Base-by-base conservation (phyloP, 1,140 invertebrate genomes). In the Thalassaphorura encarpata region DNA sequence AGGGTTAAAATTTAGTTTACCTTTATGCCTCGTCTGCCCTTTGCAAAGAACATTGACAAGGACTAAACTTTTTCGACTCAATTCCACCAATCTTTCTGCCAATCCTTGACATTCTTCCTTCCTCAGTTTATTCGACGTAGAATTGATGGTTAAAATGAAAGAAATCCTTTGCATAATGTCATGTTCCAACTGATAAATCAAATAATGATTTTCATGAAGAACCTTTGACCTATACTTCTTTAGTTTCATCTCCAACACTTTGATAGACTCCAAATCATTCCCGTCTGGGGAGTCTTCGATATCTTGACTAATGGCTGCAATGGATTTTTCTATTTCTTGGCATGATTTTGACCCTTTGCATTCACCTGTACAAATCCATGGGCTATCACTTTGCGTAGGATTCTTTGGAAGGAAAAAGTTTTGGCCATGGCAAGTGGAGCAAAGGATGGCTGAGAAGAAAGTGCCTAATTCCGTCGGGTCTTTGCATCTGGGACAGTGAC, bases 391-490 rank as follows among this genome's bases (percentile, higher is more conserved):
- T n/a, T n/a, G n/a, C n/a, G n/a, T n/a, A n/a, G n/a, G n/a, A n/a
- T n/a, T n/a, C n/a, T n/a, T n/a, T n/a, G 77, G 77, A 0, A 50
- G 26, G 53, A 76, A 78, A 5, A 45, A 19, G 2, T 42, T 26
- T 4, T 40, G 36, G 21, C 8, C 6, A n/a, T n/a, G n/a, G 41
- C 82, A 82, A n/a, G n/a, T n/a, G 4, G 72, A 72, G 66, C 85
- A 88, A n/a, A 78, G 64, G 2, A 85, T 70, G 8, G 82, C 79
- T 61, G 83, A 85, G 56, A 86, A 69, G 65, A 82, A 72, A 0
- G 83, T 81, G 0, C 77, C 78, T 49, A 81, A 66, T 69, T 88
- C 84, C 0, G 78, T 80, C 1, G 77, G 72, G 73, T 87, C 84
- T 2, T 62, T 48, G 58, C 85, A 88, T 11, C 83, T 68, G 0